Percentiles rank a stretch among this genome's conserved stretches.
phyloP scores from a whole-genome alignment of 2,113 vertebrate genomes.

The Oreotragus oreotragus region DNA sequence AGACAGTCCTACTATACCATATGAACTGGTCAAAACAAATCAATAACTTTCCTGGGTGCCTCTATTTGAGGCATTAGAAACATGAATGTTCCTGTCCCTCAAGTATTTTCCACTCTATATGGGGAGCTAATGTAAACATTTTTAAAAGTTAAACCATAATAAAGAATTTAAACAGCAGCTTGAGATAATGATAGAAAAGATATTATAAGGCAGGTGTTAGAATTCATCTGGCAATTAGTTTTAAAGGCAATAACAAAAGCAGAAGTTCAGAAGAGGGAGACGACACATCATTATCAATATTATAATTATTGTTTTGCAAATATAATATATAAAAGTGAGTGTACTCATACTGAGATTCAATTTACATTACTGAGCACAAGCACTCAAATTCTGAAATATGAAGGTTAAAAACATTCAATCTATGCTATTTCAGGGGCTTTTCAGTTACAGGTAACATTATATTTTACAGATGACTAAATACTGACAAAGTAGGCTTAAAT shows the following conservation, averaged over 20 bases:
- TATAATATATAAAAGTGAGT: not conserved
- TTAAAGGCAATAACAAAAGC: not conserved
- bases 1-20: not conserved
- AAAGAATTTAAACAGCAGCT: constrained; percentile 28
- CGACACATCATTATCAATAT: not conserved
- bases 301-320: not conserved
- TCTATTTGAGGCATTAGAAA: constrained; percentile 15
- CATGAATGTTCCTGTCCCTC: not conserved
- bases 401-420: not conserved
- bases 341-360: not conserved
- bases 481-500: constrained; percentile 2
- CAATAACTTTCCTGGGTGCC: not conserved
- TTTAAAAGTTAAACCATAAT: not conserved
- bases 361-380: not conserved
- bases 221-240: constrained; percentile 14
- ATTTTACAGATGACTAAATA: constrained; percentile 38
- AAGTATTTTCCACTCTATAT: not conserved
- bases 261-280: not conserved
- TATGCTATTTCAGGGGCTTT: not conserved
- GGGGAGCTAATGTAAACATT: not conserved
- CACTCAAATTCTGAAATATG: not conserved
- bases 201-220: not conserved
- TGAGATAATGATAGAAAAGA: not conserved
- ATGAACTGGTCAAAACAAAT: not conserved
- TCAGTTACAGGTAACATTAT: not conserved